phyloP scores from a whole-genome alignment of 2,797 vertebrate species.

The Mustela erminea region DNA sequence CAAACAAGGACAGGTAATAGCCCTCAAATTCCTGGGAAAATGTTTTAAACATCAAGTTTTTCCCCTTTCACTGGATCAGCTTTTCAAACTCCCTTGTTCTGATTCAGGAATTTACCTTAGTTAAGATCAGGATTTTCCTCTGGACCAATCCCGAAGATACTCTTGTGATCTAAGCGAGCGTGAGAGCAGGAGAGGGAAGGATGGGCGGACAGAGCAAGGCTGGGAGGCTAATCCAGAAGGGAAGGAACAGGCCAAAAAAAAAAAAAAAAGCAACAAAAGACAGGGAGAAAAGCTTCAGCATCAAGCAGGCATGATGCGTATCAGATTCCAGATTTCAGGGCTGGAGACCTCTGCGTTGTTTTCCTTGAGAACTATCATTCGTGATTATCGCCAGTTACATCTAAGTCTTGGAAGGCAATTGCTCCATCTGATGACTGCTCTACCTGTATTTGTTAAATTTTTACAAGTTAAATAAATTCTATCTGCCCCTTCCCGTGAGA shows the following conservation, averaged over 20 bases:
- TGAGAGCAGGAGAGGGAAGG: not conserved
- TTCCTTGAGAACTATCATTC: not conserved
- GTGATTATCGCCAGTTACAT: not conserved
- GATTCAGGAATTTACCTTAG: slow-evolving; percentile 70
- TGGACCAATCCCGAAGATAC: not conserved
- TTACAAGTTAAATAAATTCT: not conserved
- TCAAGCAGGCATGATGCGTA: not conserved
- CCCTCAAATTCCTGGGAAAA: slow-evolving; percentile 81
- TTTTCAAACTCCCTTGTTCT: slow-evolving; percentile 74
- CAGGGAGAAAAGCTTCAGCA: not conserved
- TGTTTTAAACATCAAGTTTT: slow-evolving; percentile 71
- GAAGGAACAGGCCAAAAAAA: not conserved
- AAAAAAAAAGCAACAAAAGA: not conserved
- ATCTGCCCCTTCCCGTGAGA: not conserved
- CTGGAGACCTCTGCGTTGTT: not conserved
- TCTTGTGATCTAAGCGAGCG: not conserved
- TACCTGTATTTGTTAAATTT: not conserved
- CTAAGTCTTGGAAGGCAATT: not conserved
- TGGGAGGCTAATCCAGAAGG: not conserved
- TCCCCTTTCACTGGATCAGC: slow-evolving; percentile 28
- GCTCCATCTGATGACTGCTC: not conserved
- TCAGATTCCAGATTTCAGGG: not conserved
- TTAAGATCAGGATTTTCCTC: slow-evolving; percentile 62
- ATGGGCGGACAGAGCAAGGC: not conserved
- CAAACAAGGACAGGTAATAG: slow-evolving; percentile 80